These are phyloP conservation scores for Sebastes itinus DNA, from an alignment of 2,797 vertebrate genomes.

Conservation along the genomic window DNA sequence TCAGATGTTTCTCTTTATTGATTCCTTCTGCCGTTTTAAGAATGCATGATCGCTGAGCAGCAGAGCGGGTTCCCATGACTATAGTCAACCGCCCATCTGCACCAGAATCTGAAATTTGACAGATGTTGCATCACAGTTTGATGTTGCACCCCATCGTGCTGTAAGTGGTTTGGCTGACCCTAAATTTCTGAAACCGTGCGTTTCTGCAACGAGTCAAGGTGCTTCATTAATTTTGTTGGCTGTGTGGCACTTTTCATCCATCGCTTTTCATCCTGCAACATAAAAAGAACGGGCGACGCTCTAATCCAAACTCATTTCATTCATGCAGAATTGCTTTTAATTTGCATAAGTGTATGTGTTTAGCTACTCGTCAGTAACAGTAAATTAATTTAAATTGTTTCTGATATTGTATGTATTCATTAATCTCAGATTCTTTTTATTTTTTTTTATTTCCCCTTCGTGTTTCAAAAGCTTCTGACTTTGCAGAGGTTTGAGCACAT, in stretches of 20 bases:
- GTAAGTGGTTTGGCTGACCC: constrained; percentile 41
- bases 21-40: not conserved
- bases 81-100: constrained; percentile 8
- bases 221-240: constrained; percentile 39
- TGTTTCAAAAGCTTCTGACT: constrained; percentile 15
- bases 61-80: not conserved
- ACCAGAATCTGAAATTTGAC: constrained; percentile 25
- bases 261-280: not conserved
- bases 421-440: not conserved
- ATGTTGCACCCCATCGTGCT: constrained; percentile 31
- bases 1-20: constrained; percentile 14
- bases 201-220: constrained; percentile 29
- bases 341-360: constrained; percentile 38
- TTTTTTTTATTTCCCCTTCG: accelerated
- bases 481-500: constrained; percentile 19
- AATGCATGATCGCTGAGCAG: constrained; percentile 18
- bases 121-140: constrained; percentile 52
- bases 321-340: not conserved
- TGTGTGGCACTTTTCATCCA: not conserved
- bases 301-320: constrained; percentile 22
- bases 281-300: not conserved
- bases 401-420: not conserved
- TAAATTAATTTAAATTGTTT: not conserved
- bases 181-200: constrained; percentile 1
- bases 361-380: not conserved